These are phyloP conservation scores for Crax fasciolata DNA, from an alignment of 2,797 vertebrate genomes.

Conservation along the genomic window DNA sequence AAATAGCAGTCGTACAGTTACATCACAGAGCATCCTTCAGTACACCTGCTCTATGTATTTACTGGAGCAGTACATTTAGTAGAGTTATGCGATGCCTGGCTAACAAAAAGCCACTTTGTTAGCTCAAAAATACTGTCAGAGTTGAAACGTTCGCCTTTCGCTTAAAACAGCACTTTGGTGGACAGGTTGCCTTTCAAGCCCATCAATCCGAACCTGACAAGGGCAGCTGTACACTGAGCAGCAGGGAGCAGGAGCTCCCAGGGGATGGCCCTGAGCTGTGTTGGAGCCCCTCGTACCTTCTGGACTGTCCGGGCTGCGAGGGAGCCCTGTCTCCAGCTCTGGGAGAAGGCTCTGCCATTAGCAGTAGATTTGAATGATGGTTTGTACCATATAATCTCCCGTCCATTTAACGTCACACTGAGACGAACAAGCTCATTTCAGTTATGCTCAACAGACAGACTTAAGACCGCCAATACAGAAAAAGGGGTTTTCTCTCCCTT, in stretches of 20 bases:
- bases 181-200: not conserved
- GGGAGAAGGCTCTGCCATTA: not conserved
- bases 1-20: not conserved
- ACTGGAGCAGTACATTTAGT: not conserved
- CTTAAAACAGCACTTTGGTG: not conserved
- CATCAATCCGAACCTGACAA: not conserved
- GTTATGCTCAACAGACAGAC: not conserved
- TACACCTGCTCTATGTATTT: not conserved
- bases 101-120: not conserved
- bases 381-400: not conserved
- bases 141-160: not conserved
- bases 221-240: not conserved
- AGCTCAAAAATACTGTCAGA: not conserved
- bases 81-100: not conserved
- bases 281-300: not conserved
- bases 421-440: constrained; percentile 21
- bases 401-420: not conserved
- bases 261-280: not conserved
- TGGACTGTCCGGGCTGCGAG: not conserved
- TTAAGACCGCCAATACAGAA: not conserved
- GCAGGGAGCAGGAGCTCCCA: not conserved
- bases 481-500: not conserved
- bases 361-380: not conserved
- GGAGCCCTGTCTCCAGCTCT: not conserved
- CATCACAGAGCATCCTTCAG: not conserved